phyloP scores from a whole-genome alignment of 2,113 vertebrate genomes.

The Aleadryas rufinucha region DNA sequence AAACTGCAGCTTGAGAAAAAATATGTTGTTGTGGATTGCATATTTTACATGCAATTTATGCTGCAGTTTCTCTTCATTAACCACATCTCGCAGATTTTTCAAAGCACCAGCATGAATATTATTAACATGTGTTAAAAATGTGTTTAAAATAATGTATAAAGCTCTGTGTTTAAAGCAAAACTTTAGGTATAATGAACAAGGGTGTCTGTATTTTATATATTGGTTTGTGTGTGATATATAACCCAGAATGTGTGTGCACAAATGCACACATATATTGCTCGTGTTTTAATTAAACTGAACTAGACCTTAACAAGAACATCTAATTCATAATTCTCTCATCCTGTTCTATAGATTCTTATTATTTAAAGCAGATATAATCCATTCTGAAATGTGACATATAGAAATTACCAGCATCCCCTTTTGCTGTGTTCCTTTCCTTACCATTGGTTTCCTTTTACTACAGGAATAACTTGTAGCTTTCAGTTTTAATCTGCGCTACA shows the following conservation, averaged over 20 bases:
- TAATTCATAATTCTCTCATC: conserved; percentile 65
- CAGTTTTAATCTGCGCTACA: not conserved
- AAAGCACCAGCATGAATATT: conserved; percentile 68
- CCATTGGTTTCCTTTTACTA: not conserved
- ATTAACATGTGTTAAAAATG: conserved; percentile 77
- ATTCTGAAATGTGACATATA: conserved; percentile 26
- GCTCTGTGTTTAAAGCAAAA: conserved; percentile 65
- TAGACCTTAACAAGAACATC: conserved; percentile 67
- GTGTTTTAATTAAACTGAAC: conserved; percentile 75
- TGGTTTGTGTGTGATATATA: conserved; percentile 27
- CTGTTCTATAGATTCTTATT: conserved; percentile 43
- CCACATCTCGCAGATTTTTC: conserved; percentile 73
- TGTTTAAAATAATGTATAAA: conserved; percentile 70
- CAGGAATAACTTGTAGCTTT: not conserved
- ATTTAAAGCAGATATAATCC: conserved; percentile 60
- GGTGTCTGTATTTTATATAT: conserved; percentile 31
- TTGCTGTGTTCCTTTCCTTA: not conserved
- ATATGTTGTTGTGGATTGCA: conserved; percentile 62
- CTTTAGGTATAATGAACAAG: conserved; percentile 53
- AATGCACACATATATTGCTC: conserved; percentile 6
- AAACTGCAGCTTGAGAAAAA: conserved; percentile 62
- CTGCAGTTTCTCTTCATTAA: conserved; percentile 78
- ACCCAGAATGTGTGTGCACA: not conserved
- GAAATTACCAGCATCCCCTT: conserved; percentile 16
- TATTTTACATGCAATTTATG: conserved; percentile 77